Evolutionary conservation across 2,113 vertebrate species (phyloP), one percentile per base, ranked within the genome.

Genomic region (Trichomycterus rosablanca): DNA sequence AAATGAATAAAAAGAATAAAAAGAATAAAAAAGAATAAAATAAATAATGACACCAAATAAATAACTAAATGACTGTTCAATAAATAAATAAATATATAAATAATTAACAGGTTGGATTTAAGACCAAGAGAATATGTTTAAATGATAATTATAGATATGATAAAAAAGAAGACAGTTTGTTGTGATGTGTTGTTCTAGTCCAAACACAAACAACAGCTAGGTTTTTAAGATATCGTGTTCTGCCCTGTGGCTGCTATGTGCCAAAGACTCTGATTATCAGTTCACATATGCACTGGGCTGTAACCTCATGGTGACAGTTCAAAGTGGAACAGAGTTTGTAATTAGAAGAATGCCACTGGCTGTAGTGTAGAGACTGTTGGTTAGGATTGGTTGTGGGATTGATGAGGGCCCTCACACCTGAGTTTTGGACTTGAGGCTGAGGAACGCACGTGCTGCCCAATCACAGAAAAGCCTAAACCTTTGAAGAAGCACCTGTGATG

Each of bases 61-160:
- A 85, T 88, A 83, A 86, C 75, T 75, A 54, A 53, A 64, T 46
- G 73, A 81, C 67, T 79, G 67, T 44, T 83, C 65, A 89, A 89
- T 89, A 89, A 89, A 89, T 89, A 89, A 88, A 89, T 88, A 88
- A 83, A 88, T 88, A 89, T 67, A 89, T 89, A 89, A 88, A 87
- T 89, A 87, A 84, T 78, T 70, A 70, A 83, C 70, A 57, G 73
- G 74, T 68, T 74, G 65, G 66, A 68, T 60, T 40, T 37, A 19
- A 61, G 65, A 63, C 60, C 9, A 20, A 55, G 64, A 19, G 28
- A 42, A 63, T n/a, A 56, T 15, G 52, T 52, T 34, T 35, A 52
- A 65, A 35, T 58, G 32, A 60, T n/a, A n/a, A n/a, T n/a, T n/a
- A n/a, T n/a, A n/a, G n/a, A n/a, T n/a, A n/a, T n/a, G n/a, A n/a